phyloP scores from a whole-genome alignment of 2,888 invertebrate genomes.

The Calliphora vomitoria region DNA sequence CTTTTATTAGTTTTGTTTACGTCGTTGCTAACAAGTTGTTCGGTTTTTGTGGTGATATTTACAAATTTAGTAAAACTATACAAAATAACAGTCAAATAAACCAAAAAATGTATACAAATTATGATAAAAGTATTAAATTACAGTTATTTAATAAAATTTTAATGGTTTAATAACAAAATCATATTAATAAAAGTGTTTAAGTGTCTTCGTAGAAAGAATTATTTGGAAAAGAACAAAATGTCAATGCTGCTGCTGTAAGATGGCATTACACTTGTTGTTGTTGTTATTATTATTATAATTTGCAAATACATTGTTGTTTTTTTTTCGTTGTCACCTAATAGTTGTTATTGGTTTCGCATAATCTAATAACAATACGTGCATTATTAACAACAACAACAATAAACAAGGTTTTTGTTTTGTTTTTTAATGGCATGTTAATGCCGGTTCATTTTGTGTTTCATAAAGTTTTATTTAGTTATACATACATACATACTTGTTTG shows the following conservation, averaged over 20 bases:
- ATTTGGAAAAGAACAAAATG: conserved; percentile 38
- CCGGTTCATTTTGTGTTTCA: conserved; percentile 6
- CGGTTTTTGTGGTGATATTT: conserved; percentile 9
- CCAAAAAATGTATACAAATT: background rate
- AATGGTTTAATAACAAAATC: background rate
- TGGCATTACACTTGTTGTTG: conserved; percentile 8
- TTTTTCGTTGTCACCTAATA: conserved; percentile 27
- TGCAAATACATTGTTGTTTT: conserved; percentile 2
- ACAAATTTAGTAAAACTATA: background rate
- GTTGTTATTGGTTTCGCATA: conserved; percentile 33
- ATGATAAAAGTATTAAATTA: conserved; percentile 7
- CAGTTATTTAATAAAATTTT: background rate
- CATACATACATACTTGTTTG: background rate
- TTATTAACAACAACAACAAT: background rate
- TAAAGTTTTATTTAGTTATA: background rate
- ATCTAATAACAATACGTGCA: conserved; percentile 20
- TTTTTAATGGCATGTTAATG: conserved; percentile 36
- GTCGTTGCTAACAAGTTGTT: background rate
- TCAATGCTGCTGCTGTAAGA: conserved; percentile 30
- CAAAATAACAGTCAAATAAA: background rate
- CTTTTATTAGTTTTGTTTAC: background rate
- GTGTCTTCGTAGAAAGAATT: background rate
- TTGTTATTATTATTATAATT: conserved; percentile 15
- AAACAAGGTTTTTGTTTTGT: conserved; percentile 30
- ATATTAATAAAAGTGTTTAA: background rate